Evolutionary conservation across 92 coral and sea anemone genomes (phyloP).

Genomic region (Paragorgia papillata): DNA sequence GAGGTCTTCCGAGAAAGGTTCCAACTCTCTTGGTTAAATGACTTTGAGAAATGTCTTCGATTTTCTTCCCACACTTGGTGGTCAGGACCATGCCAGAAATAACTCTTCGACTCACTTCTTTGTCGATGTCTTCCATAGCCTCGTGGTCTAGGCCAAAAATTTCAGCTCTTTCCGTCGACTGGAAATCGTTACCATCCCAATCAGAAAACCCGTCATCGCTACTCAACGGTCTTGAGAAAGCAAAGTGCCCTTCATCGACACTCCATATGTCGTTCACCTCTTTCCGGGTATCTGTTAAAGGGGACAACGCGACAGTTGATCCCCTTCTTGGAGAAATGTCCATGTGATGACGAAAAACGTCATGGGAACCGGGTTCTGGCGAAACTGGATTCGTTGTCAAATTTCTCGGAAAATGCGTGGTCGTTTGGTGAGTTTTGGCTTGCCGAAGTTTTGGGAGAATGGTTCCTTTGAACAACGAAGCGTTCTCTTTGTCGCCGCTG

Average conservation of each 20-base stretch:
- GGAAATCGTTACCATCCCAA: not conserved
- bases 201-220: not conserved
- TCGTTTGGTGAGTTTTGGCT: too few relatives aligned
- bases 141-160: not conserved
- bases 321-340: too few relatives aligned
- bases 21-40: slow-evolving; percentile 18
- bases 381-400: too few relatives aligned
- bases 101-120: slow-evolving; percentile 34
- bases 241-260: not conserved
- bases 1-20: slow-evolving; percentile 5
- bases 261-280: not conserved
- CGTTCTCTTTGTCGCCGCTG: not conserved
- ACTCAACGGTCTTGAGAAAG: not conserved
- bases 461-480: not conserved
- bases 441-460: not conserved
- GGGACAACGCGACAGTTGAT: not conserved
- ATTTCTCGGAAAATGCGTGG: too few relatives aligned
- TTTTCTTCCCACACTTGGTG: slow-evolving; percentile 4
- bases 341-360: too few relatives aligned
- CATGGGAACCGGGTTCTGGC: too few relatives aligned
- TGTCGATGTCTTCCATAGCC: not conserved
- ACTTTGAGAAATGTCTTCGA: slow-evolving; percentile 22
- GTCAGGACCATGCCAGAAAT: slow-evolving; percentile 36
- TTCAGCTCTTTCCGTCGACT: not conserved
- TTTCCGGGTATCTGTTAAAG: not conserved